Base-by-base conservation (phyloP, 2,797 vertebrate species). In the Mus caroli region DNA sequence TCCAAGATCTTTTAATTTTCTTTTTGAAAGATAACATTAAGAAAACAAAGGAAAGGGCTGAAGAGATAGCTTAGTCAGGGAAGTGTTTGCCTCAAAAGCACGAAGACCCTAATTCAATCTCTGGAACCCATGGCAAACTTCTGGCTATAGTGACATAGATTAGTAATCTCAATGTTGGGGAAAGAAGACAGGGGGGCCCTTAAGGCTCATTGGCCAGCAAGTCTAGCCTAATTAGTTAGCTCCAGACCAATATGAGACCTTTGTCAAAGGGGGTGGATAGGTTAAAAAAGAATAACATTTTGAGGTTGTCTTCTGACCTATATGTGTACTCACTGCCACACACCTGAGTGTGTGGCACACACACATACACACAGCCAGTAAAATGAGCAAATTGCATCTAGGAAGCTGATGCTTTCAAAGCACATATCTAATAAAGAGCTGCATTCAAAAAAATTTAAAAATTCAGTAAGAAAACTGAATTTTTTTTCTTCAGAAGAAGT, bases 401-500 rank as follows among this genome's bases (percentile, higher is more conserved):
- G 11, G 50, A 75, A 54, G 24, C 24, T 20, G 9, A 31, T 79
- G 67, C 20, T 92, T 82, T 69, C 3, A 40, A 92, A 93, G 40
- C 69, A 77, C 11, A 20, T 50, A 76, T 26, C 26, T 82, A 20
- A 87, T 46, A 90, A 60, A 92, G 28, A 19, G 54, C n/a, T 22
- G 12, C 13, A 62, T 34, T 54, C 31, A 94, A 90, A 58, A 87
- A 58, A 58, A 3, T 11, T 6, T 46, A 62, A 64, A 82, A 94
- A 92, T 1, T 54, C 67, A 92, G 8, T 64, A 90, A 92, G 40
- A 82, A 96, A 82, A 50, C 24, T n/a, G n/a, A n/a, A n/a, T 46
- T 50, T 34, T 13, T 73, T 58, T 43, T 31, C 40, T 54, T 19
- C 28, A 26, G 24, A 54, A 71, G 84, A 89, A 28, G 24, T 54